Evolutionary conservation across 2,888 invertebrate species (phyloP), one percentile per base, ranked within the genome.

Genomic region (Caenorhabditis sp.): DNA sequence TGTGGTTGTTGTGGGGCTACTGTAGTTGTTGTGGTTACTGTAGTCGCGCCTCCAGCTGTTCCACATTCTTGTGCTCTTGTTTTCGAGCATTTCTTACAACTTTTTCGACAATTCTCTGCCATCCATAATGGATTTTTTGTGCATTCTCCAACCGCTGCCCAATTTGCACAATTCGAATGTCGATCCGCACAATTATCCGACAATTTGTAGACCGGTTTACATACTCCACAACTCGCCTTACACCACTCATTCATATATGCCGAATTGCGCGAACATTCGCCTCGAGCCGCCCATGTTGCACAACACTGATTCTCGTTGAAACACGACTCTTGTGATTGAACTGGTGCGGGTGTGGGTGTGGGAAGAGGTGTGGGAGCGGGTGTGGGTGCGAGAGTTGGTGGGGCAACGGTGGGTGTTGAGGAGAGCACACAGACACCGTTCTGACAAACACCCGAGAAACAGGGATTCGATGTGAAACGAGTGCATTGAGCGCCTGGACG

Each of bases 231-330:
- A 23, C 82, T 81, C 5, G 84, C 84, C 51, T 82, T 82, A 67
- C 84, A 78, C 83, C 81, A 84, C 26, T 78, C 75, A 31, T 62
- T 67, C 85, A 85, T 85, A 67, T 85, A 85, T 3, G 70, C 81
- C 1, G 80, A 66, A 62, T 85, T 85, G 23, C 80, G 63, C 0
- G 66, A 58, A 65, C 84, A 84, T 64, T 84, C 83, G 53, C 84
- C 84, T 10, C 64, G 66, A 1, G 68, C 71, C 10, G 82, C 77
- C 85, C 85, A 85, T 49, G 73, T 69, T 19, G 78, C 71, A 69
- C 84, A 84, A 59, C 84, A 84, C 67, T 82, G 77, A 66, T 84
- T 82, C 69, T 84, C 84, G 66, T 85, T 85, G 81, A 76, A 85
- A 64, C 85, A 85, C 1, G 77, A 77, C 54, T 77, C 76, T 61